Percentiles rank a stretch among this genome's conserved stretches.
phyloP scores from a whole-genome alignment of 2,113 vertebrate species.

The Rhagologus leucostigma region DNA sequence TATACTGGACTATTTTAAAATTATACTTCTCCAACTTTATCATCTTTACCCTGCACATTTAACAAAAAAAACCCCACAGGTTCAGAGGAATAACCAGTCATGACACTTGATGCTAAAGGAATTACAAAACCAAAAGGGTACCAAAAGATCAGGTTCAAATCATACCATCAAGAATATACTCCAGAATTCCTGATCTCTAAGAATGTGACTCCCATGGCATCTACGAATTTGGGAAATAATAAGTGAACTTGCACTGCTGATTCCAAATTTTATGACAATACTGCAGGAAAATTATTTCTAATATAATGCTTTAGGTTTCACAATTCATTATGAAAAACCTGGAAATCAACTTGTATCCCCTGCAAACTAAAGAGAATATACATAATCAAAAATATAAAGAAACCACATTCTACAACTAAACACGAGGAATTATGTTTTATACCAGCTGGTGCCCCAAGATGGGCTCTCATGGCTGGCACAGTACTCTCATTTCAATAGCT shows the following conservation, averaged over 20 bases:
- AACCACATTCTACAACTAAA: background rate
- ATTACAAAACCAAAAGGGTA: background rate
- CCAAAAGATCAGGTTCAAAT: background rate
- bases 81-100: background rate
- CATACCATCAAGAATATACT: background rate
- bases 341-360: background rate
- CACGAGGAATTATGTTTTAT: background rate
- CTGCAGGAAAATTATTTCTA: background rate
- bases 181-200: background rate
- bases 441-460: background rate
- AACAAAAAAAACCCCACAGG: background rate
- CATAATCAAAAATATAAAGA: background rate
- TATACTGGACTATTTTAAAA: background rate
- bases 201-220: background rate
- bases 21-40: background rate
- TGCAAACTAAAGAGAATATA: background rate
- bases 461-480: background rate
- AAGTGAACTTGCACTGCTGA: background rate
- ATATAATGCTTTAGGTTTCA: background rate
- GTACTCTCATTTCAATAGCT: background rate
- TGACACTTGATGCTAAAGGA: background rate
- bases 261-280: background rate
- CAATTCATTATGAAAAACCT: background rate
- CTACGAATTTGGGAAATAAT: background rate
- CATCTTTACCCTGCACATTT: background rate